Evolutionary conservation across 2,113 vertebrate genomes (phyloP).

Genomic region (Steatornis caripensis): DNA sequence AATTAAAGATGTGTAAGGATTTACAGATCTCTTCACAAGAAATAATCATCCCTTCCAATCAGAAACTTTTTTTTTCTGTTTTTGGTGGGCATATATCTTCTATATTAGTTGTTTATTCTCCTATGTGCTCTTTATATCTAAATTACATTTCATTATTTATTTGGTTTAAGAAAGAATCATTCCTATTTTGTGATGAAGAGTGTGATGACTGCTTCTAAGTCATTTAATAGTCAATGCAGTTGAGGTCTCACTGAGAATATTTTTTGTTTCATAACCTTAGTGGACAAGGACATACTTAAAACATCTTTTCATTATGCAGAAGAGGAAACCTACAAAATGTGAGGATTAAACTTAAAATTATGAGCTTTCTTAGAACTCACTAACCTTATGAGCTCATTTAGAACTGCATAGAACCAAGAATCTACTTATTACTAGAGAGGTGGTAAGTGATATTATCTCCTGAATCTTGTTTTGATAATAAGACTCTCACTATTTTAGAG

Average conservation of each 20-base stretch:
- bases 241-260: neutral
- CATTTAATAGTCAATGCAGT: neutral
- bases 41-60: neutral
- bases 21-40: neutral
- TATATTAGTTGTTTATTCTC: neutral
- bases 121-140: neutral
- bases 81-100: neutral
- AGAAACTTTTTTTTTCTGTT: neutral
- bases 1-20: neutral
- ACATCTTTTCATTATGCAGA: neutral
- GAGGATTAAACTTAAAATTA: neutral
- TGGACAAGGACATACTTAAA: neutral
- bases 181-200: neutral
- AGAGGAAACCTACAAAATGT: neutral
- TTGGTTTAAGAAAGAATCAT: neutral
- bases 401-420: neutral
- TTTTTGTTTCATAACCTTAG: neutral
- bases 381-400: neutral
- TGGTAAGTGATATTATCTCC: neutral
- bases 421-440: neutral
- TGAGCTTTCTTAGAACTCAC: neutral
- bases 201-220: neutral
- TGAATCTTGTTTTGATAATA: neutral
- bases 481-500: neutral
- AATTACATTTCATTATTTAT: neutral